These are phyloP conservation scores for Astyanax mexicanus DNA, from an alignment of 2,797 vertebrate genomes.

Conservation along the genomic window DNA sequence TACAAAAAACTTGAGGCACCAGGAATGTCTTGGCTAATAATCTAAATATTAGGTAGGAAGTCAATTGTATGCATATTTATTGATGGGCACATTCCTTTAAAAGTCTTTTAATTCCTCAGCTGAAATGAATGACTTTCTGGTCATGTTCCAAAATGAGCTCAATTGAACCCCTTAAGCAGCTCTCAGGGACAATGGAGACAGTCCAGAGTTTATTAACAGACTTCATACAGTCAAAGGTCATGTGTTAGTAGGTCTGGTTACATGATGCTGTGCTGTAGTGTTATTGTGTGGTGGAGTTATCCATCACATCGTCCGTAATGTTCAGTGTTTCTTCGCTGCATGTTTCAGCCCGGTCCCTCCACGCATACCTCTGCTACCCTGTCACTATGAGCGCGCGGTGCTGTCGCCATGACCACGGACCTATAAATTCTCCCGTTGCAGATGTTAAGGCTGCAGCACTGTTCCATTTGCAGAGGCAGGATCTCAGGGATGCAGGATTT, in stretches of 20 bases:
- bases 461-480: conserved; percentile 21
- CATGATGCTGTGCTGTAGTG: not conserved
- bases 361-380: conserved; percentile 8
- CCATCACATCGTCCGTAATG: not conserved
- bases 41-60: too few species aligned
- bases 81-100: not conserved
- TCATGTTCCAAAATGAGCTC: not conserved
- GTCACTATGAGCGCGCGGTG: conserved; percentile 26
- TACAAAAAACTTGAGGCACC: too few species aligned
- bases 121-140: not conserved
- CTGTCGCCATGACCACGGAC: conserved; percentile 33
- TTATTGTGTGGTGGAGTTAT: not conserved
- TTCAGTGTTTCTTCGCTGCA: not conserved
- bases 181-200: not conserved
- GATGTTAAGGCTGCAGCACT: not conserved
- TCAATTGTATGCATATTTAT: too few species aligned
- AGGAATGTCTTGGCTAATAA: too few species aligned
- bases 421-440: conserved; percentile 40
- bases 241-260: not conserved
- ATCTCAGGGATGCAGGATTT: conserved; percentile 23
- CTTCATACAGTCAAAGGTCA: not conserved
- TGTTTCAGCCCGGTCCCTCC: not conserved
- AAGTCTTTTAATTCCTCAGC: not conserved
- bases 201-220: not conserved
- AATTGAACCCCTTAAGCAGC: not conserved